A percentile compares a stretch with the other conserved stretches of the same genome.
Evolutionary conservation across 2,113 vertebrate genomes (phyloP).

Genomic region (Polyodon spathula): DNA sequence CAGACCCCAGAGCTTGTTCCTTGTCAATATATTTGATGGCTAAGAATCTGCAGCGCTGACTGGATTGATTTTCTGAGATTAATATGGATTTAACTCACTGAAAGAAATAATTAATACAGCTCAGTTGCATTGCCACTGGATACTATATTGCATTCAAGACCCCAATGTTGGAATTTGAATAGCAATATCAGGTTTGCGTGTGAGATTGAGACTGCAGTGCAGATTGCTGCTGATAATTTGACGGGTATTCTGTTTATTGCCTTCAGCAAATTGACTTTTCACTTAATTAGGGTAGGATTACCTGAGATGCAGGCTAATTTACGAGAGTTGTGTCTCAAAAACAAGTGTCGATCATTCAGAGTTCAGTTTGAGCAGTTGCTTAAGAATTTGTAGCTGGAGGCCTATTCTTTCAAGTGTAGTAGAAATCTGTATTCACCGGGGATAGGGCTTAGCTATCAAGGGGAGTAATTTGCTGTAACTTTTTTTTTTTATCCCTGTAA

Average conservation of each 20-base stretch:
- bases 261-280: constrained; percentile 35
- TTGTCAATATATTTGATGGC: background rate
- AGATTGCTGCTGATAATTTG: too few species aligned
- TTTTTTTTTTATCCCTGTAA: constrained; percentile 51
- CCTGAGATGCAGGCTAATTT: constrained; percentile 44
- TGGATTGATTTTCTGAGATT: constrained; percentile 24
- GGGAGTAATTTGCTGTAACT: constrained; percentile 1
- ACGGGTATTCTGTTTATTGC: constrained; percentile 34
- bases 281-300: constrained; percentile 50
- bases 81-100: constrained; percentile 8
- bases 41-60: background rate
- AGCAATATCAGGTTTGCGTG: constrained; percentile 31
- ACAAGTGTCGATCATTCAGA: constrained; percentile 35
- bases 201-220: constrained; percentile 31
- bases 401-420: constrained; percentile 30
- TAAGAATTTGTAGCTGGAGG: constrained; percentile 28
- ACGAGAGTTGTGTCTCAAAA: constrained; percentile 38
- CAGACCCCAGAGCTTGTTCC: background rate
- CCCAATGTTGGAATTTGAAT: constrained; percentile 38
- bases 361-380: constrained; percentile 31
- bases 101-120: too few species aligned
- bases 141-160: background rate
- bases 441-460: constrained; percentile 21
- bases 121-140: too few species aligned
- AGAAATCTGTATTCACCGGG: constrained; percentile 29